Conservation (phyloP, 2,888 invertebrate species). For the Agapostemon virescens region DNA sequence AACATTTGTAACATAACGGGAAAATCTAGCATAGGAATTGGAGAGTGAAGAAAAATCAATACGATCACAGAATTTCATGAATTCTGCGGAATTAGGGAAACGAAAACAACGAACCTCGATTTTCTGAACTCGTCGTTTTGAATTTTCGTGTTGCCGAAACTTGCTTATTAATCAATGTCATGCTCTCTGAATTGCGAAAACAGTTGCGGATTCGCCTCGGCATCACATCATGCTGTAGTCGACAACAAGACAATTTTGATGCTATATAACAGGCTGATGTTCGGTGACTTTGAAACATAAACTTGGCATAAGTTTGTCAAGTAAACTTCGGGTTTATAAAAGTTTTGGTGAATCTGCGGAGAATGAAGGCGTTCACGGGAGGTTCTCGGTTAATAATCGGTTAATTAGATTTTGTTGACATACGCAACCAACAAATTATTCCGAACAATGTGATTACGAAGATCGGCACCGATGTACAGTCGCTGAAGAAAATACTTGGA, state of each 20-base stretch:
- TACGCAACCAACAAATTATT: background rate
- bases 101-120: no score
- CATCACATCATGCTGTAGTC: background rate
- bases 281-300: conserved; percentile 10
- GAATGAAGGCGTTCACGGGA: background rate
- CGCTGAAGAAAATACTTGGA: no score
- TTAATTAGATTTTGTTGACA: background rate
- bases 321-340: background rate
- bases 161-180: background rate
- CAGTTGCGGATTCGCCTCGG: background rate
- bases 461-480: no score
- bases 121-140: no score
- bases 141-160: background rate
- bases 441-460: background rate
- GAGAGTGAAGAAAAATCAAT: no score
- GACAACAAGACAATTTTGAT: background rate
- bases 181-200: no score
- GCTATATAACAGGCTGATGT: background rate
- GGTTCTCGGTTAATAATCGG: background rate
- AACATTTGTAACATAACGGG: no score
- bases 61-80: no score
- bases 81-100: no score
- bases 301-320: background rate
- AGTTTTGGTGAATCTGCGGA: background rate
- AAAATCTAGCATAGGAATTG: no score